phyloP scores from a whole-genome alignment of 2,113 vertebrate species.

The Neogale vison region DNA sequence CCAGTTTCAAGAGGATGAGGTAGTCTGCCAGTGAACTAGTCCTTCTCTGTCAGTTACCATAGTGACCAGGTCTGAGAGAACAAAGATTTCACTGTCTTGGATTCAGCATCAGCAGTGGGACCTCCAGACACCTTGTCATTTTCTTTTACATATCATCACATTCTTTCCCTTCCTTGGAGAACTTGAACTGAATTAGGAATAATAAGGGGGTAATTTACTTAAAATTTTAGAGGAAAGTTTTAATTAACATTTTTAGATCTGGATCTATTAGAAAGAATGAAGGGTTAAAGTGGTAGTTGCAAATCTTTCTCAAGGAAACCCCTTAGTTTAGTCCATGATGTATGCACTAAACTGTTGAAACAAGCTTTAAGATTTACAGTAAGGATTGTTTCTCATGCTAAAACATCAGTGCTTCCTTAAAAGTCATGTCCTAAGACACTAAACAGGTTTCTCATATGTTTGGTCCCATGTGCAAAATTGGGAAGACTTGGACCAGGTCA shows the following conservation, averaged over 20 bases:
- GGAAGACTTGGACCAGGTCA: neutral
- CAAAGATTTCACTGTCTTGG: neutral
- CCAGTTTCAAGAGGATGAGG: neutral
- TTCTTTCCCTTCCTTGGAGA: neutral
- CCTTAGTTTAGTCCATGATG: neutral
- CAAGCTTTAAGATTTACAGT: neutral
- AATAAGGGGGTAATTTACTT: neutral
- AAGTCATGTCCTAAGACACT: neutral
- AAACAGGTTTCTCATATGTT: neutral
- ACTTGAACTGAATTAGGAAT: neutral
- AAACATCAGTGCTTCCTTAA: neutral
- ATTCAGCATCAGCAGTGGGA: neutral
- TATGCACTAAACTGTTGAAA: neutral
- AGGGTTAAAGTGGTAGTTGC: neutral
- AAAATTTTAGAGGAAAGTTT: neutral
- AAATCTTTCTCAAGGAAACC: neutral
- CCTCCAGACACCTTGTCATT: neutral
- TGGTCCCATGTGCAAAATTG: neutral
- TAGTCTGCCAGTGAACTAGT: too few relatives aligned
- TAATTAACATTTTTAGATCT: neutral
- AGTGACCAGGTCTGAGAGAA: neutral
- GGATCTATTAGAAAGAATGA: neutral
- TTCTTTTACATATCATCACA: neutral
- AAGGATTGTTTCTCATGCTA: neutral
- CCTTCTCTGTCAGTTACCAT: neutral